A percentile compares a stretch with the other conserved stretches of the same genome.
phyloP scores from a whole-genome alignment of 2,888 invertebrate species.

The Nomada ferruginata region DNA sequence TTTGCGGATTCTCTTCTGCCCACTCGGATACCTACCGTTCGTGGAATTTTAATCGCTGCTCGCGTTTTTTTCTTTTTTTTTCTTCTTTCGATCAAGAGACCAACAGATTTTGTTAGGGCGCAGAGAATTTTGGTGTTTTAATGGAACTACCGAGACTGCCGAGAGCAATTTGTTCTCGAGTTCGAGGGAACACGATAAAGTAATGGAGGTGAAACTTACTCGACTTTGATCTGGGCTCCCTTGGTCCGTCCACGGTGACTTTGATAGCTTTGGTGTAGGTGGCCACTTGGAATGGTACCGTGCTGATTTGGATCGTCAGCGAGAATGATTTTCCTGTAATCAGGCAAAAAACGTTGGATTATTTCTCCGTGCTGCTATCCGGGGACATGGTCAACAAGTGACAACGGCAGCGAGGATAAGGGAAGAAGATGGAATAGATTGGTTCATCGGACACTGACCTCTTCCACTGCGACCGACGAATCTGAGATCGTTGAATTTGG shows the following conservation, averaged over 20 bases:
- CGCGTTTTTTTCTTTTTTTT: no score
- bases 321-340: constrained; percentile 94
- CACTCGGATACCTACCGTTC: constrained; percentile 41
- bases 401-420: background rate
- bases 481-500: constrained; percentile 98
- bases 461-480: constrained; percentile 99
- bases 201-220: constrained; percentile 89
- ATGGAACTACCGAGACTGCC: no score
- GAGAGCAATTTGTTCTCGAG: background rate
- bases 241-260: constrained; percentile 99
- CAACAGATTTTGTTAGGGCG: no score
- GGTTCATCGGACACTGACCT: constrained; percentile 86
- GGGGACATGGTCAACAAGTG: background rate
- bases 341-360: constrained; percentile 48
- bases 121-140: no score
- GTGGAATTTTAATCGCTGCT: no score
- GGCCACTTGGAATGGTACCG: constrained; percentile 93
- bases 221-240: constrained; percentile 98
- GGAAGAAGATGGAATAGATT: background rate
- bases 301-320: constrained; percentile 96
- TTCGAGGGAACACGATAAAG: constrained; percentile 22
- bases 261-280: constrained; percentile 98
- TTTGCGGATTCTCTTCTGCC: constrained; percentile 78
- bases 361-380: background rate
- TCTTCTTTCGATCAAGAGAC: no score